These are phyloP conservation scores for Altica lythri DNA, from an alignment of 2,888 invertebrate genomes.

Conservation along the genomic window DNA sequence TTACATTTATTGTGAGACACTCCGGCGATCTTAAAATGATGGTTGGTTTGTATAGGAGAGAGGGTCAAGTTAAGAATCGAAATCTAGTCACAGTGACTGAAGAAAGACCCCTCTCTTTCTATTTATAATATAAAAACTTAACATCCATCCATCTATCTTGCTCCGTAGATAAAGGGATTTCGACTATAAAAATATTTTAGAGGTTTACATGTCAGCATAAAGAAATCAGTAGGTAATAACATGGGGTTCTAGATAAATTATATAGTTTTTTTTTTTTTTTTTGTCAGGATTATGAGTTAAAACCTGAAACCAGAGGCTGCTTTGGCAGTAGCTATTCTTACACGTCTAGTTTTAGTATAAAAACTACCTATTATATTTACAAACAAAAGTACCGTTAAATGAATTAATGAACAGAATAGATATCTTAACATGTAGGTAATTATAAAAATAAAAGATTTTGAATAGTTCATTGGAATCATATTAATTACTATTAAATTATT, in stretches of 20 bases:
- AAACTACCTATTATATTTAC: too few relatives aligned
- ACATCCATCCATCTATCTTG: slow-evolving; percentile 16
- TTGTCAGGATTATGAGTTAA: background rate
- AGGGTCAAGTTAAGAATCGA: slow-evolving; percentile 1
- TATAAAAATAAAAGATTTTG: too few relatives aligned
- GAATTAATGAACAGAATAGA: too few relatives aligned
- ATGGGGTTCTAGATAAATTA: slow-evolving; percentile 25
- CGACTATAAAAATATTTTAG: slow-evolving; percentile 30
- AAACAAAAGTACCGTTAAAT: too few relatives aligned
- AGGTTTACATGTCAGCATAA: slow-evolving; percentile 25
- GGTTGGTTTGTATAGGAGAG: slow-evolving; percentile 14
- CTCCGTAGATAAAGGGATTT: slow-evolving; percentile 34
- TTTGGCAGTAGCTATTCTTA: too few relatives aligned
- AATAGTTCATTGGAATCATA: too few relatives aligned
- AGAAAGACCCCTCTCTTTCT: slow-evolving; percentile 11
- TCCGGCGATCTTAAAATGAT: slow-evolving; percentile 22
- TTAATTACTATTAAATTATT: too few relatives aligned
- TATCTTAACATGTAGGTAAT: slow-evolving; percentile 15
- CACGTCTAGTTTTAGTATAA: too few relatives aligned
- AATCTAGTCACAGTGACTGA: background rate
- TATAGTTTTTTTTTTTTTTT: slow-evolving; percentile 15
- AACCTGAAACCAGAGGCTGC: slow-evolving; percentile 5
- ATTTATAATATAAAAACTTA: too few relatives aligned
- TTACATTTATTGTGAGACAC: slow-evolving; percentile 30
- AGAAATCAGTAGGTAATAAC: slow-evolving; percentile 25